Evolutionary conservation across 2,888 invertebrate genomes (phyloP), one percentile per base, ranked within the genome.

Genomic region (Syrista parreyssii): DNA sequence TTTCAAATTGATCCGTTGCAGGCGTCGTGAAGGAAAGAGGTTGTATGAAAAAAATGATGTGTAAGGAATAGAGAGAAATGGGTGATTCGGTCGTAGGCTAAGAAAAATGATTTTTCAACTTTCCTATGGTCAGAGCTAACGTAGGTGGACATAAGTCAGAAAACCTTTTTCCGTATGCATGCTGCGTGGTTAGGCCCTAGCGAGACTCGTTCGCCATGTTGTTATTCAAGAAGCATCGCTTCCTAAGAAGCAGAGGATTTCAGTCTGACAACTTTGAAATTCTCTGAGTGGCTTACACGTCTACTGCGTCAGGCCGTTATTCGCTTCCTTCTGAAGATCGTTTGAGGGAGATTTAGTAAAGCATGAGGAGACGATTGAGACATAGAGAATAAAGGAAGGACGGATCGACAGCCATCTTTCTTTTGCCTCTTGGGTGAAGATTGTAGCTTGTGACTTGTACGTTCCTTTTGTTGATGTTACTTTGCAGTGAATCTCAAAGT

Each of bases 161-260:
- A 78, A 74, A 76, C 68, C 84, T 81, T 83, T 82, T 85, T 85
- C 84, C 84, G 88, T 89, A 89, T 89, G 87, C 89, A 84, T 78
- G 81, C 79, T 85, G 84, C 87, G 88, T 86, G 78, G 78, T 73
- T 81, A 76, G 83, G 81, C 83, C 79, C 82, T 78, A 79, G 80
- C 83, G 79, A 74, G 79, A 78, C 82, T 78, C 79, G 79, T 81
- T 76, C 79, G 80, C 79, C 78, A 73, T 79, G 86, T 89, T 89
- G 86, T 86, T 89, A 89, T 89, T 89, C 89, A 85, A 85, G 79
- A 75, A 85, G 85, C 89, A 86, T 88, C 84, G 83, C 85, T 88
- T 87, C 86, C 85, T 82, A 83, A 87, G 88, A 87, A 88, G 80
- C 82, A 79, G 81, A 85, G 86, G 85, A 87, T 88, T 55, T 87